These are phyloP conservation scores for Phragmatobia fuliginosa DNA, from an alignment of 2,888 invertebrate species.

Conservation along the genomic window DNA sequence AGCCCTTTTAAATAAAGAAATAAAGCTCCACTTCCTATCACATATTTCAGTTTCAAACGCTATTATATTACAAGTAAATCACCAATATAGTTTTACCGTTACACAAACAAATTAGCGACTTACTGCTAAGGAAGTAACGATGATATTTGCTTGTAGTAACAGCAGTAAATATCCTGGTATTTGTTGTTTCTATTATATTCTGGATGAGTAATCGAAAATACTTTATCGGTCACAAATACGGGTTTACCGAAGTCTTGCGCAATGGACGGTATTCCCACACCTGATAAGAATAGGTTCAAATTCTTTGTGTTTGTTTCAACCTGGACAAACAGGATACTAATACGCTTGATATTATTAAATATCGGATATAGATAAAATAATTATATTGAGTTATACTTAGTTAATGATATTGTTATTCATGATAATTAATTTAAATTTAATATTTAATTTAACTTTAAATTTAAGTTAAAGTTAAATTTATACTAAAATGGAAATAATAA, in stretches of 20 bases:
- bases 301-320: slow-evolving; percentile 8
- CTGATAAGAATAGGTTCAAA: slow-evolving; percentile 18
- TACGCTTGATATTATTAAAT: slow-evolving; percentile 1
- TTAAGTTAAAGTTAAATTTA: too few species aligned
- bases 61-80: neutral
- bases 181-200: slow-evolving; percentile 57
- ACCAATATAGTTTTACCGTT: slow-evolving; percentile 4
- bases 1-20: slow-evolving; percentile 5
- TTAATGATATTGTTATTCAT: neutral
- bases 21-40: slow-evolving; percentile 12
- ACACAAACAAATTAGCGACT: slow-evolving; percentile 34
- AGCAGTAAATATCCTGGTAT: slow-evolving; percentile 22
- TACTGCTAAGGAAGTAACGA: slow-evolving; percentile 26
- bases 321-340: neutral
- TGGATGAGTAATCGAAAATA: slow-evolving; percentile 63
- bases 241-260: slow-evolving; percentile 53
- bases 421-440: neutral
- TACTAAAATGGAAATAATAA: too few species aligned
- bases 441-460: too few species aligned
- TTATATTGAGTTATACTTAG: neutral
- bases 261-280: slow-evolving; percentile 15
- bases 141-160: slow-evolving; percentile 16
- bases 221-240: slow-evolving; percentile 61
- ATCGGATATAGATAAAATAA: neutral
- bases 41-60: neutral